phyloP scores from a whole-genome alignment of 2,888 invertebrate genomes.

The Rhagophthalmus giganteus region DNA sequence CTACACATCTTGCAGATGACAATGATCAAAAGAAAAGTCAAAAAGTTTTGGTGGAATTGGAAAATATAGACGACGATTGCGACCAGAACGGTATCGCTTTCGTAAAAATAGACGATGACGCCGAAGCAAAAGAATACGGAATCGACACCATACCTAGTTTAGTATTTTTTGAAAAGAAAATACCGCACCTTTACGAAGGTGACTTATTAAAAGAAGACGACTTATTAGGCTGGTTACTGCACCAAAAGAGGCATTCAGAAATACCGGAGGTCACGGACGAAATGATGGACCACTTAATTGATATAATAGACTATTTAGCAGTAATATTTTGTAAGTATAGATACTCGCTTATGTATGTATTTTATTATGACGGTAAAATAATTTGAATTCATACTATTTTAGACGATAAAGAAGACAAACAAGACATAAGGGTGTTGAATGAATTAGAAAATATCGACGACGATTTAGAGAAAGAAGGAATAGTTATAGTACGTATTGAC shows the following conservation, averaged over 20 bases:
- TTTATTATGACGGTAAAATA: no score
- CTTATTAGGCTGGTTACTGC: conserved; percentile 84
- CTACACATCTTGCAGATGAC: conserved; percentile 67
- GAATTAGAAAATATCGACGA: conserved; percentile 92
- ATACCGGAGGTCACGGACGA: conserved; percentile 91
- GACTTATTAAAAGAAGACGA: conserved; percentile 87
- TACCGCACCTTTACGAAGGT: conserved; percentile 66
- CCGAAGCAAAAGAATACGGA: conserved; percentile 87
- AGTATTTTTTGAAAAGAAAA: conserved; percentile 69
- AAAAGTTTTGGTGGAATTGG: conserved; percentile 79
- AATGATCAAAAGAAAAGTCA: conserved; percentile 89
- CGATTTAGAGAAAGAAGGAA: conserved; percentile 85
- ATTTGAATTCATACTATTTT: no score
- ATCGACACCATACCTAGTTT: conserved; percentile 82
- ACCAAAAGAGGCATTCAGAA: conserved; percentile 87
- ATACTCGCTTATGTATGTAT: background rate
- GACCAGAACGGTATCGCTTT: conserved; percentile 90
- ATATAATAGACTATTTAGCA: conserved; percentile 77
- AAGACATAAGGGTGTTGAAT: conserved; percentile 83
- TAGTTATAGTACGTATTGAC: conserved; percentile 87
- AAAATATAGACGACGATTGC: conserved; percentile 93
- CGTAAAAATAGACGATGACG: conserved; percentile 87
- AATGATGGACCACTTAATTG: conserved; percentile 89
- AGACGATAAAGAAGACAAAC: conserved; percentile 90
- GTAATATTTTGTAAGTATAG: conserved; percentile 85